Percentiles rank a stretch among this genome's conserved stretches.
Evolutionary conservation across 2,888 invertebrate genomes (phyloP).

Genomic region (Nephrotoma appendiculata): DNA sequence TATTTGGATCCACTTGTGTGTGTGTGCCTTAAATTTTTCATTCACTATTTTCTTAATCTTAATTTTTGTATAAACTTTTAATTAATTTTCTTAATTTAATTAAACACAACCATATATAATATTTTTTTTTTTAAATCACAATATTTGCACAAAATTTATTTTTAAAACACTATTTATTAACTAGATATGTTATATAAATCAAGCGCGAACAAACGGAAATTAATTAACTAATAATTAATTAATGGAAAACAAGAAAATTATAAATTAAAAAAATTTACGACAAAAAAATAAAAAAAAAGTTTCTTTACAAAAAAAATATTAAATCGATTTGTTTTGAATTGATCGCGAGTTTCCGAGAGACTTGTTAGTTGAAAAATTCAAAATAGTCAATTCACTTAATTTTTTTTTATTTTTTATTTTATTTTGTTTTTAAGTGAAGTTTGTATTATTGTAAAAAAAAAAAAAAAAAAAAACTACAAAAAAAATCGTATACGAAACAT

Average conservation of each 20-base stretch:
- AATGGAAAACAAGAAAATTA: neutral
- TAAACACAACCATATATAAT: neutral
- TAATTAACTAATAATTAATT: neutral
- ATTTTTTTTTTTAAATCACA: neutral
- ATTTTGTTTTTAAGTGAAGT: constrained; percentile 2
- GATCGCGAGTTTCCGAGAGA: constrained; percentile 4
- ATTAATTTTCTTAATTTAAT: neutral
- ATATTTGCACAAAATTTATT: neutral
- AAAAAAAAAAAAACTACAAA: too few species aligned
- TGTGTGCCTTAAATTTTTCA: neutral
- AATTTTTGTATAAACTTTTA: neutral
- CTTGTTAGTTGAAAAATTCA: constrained; percentile 2
- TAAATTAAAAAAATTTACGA: neutral
- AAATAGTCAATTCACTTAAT: constrained; percentile 4
- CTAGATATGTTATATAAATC: neutral
- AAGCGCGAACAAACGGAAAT: neutral
- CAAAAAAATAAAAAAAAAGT: neutral
- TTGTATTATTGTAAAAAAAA: neutral
- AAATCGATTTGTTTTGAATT: constrained; percentile 4
- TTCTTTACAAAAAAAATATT: neutral
- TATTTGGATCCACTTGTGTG: too few species aligned
- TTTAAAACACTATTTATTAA: neutral
- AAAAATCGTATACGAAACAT: neutral
- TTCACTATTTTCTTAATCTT: neutral
- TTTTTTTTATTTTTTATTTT: neutral